These are phyloP conservation scores for Hippopotamus amphibius DNA, from an alignment of 2,113 vertebrate genomes.

Conservation along the genomic window DNA sequence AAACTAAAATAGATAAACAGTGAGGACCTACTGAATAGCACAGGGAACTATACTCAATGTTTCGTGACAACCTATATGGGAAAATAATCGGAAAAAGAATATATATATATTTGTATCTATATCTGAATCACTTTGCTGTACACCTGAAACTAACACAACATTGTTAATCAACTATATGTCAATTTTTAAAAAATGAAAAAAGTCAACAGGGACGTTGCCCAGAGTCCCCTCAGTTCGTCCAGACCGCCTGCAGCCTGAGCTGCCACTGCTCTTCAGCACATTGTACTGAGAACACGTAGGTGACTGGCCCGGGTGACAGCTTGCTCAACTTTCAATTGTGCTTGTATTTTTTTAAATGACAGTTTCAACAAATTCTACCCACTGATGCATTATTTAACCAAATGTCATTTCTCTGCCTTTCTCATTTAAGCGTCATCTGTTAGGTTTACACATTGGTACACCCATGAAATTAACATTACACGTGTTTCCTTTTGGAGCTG, in stretches of 20 bases:
- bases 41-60: background rate
- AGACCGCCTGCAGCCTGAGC: rapidly evolving
- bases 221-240: background rate
- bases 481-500: constrained; percentile 68
- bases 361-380: constrained; percentile 72
- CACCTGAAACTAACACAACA: background rate
- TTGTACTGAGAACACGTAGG: rapidly evolving
- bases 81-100: background rate
- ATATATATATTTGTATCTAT: background rate
- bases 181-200: background rate
- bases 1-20: background rate
- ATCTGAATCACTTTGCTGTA: background rate
- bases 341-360: background rate
- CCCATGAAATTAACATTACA: constrained; percentile 81
- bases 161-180: background rate
- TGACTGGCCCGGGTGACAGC: constrained; percentile 29
- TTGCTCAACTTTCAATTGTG: constrained; percentile 44
- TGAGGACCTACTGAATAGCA: background rate
- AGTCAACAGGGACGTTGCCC: background rate
- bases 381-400: constrained; percentile 82
- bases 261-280: rapidly evolving
- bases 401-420: constrained; percentile 77
- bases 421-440: constrained; percentile 81
- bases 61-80: background rate
- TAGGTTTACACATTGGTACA: constrained; percentile 80